A percentile compares a stretch with the other conserved stretches of the same genome.
phyloP scores from a whole-genome alignment of 2,797 vertebrate species.

The Sylvilagus floridanus region DNA sequence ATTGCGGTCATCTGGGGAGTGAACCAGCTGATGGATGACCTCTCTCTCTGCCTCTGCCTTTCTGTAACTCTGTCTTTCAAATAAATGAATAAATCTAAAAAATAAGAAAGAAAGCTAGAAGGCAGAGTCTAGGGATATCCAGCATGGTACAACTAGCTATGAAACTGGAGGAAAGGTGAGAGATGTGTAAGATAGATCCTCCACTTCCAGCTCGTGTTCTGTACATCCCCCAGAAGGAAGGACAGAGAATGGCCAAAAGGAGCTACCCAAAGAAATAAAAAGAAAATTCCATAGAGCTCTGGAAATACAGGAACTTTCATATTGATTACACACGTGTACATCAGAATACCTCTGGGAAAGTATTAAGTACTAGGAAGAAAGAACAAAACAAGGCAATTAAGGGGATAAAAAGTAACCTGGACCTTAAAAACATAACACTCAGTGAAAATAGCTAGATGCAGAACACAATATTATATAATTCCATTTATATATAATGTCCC shows the following conservation, averaged over 20 bases:
- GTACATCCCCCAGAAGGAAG: neutral
- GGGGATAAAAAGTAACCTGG: too few relatives aligned
- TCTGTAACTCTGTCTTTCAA: too few relatives aligned
- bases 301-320: neutral
- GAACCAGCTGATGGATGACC: too few relatives aligned
- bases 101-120: too few relatives aligned
- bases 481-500: neutral
- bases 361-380: neutral
- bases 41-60: too few relatives aligned
- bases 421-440: too few relatives aligned
- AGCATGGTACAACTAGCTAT: too few relatives aligned
- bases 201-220: neutral
- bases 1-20: too few relatives aligned
- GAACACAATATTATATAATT: neutral
- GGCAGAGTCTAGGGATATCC: too few relatives aligned
- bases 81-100: too few relatives aligned
- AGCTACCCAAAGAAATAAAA: neutral
- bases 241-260: neutral
- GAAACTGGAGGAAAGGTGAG: neutral
- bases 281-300: neutral
- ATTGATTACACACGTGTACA: neutral
- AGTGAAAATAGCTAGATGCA: too few relatives aligned
- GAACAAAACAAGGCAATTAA: neutral
- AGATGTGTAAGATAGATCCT: neutral
- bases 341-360: too few relatives aligned